phyloP scores from a whole-genome alignment of 1,140 invertebrate species.

The Battus philenor region DNA sequence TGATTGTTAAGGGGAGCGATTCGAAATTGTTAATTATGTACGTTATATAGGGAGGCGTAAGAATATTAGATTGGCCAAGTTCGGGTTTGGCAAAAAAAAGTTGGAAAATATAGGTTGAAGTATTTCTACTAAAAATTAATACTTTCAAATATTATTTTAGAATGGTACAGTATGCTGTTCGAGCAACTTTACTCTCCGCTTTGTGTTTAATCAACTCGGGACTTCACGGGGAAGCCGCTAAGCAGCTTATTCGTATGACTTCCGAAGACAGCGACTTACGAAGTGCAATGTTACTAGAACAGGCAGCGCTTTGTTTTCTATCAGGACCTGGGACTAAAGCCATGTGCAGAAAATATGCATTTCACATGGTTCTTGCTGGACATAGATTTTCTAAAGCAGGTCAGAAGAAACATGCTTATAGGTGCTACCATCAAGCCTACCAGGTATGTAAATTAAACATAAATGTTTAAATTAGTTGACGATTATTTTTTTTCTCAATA shows the following conservation, averaged over 20 bases:
- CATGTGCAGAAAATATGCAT: constrained; percentile 96
- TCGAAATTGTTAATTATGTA: too few species aligned
- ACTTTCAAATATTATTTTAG: too few species aligned
- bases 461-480: too few species aligned
- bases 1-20: too few species aligned
- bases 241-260: constrained; percentile 95
- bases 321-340: constrained; percentile 78
- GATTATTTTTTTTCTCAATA: too few species aligned
- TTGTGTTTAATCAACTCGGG: constrained; percentile 88
- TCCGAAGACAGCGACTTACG: constrained; percentile 95
- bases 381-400: constrained; percentile 94
- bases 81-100: too few species aligned
- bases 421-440: constrained; percentile 94
- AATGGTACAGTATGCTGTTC: constrained; percentile 91
- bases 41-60: too few species aligned
- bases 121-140: too few species aligned
- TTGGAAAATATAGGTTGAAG: too few species aligned
- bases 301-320: constrained; percentile 95
- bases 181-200: constrained; percentile 91
- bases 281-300: constrained; percentile 94
- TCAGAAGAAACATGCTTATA: constrained; percentile 91
- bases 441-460: too few species aligned
- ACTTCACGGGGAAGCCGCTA: constrained; percentile 91
- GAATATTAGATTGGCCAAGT: too few species aligned
- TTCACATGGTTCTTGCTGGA: constrained; percentile 96